Evolutionary conservation across 1,140 invertebrate genomes (phyloP).

Genomic region (Rhizoglyphus robini): DNA sequence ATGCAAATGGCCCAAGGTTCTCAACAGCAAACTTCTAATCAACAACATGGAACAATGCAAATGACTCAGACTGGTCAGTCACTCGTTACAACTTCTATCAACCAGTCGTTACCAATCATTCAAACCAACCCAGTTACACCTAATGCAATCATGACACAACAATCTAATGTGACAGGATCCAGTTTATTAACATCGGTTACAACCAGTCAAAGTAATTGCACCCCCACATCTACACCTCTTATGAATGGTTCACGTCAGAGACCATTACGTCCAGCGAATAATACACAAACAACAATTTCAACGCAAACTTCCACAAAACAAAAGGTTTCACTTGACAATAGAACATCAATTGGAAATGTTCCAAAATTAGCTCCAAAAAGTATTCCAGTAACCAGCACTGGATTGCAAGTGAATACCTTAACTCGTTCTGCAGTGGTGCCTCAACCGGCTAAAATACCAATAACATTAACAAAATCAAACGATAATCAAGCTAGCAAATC

Average conservation of each 20-base stretch:
- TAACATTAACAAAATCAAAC: not conserved
- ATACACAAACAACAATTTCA: not conserved
- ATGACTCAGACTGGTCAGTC: not conserved
- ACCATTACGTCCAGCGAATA: not conserved
- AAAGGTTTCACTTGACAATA: not conserved
- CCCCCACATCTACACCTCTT: not conserved
- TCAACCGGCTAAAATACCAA: not conserved
- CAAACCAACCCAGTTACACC: not conserved
- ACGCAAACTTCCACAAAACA: not conserved
- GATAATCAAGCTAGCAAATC: too few species aligned
- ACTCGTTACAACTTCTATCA: not conserved
- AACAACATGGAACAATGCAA: not conserved
- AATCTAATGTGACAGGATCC: not conserved
- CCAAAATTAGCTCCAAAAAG: not conserved
- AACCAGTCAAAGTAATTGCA: not conserved
- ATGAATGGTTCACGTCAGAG: not conserved
- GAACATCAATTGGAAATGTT: not conserved
- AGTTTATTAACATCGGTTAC: not conserved
- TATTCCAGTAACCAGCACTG: not conserved
- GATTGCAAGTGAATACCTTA: not conserved
- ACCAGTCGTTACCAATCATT: conserved; percentile 4
- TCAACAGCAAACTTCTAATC: not conserved
- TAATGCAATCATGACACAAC: not conserved
- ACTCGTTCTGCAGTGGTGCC: not conserved
- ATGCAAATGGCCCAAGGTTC: not conserved